These are phyloP conservation scores for Drosophila subquinaria DNA, from an alignment of 2,888 invertebrate genomes.

Conservation along the genomic window DNA sequence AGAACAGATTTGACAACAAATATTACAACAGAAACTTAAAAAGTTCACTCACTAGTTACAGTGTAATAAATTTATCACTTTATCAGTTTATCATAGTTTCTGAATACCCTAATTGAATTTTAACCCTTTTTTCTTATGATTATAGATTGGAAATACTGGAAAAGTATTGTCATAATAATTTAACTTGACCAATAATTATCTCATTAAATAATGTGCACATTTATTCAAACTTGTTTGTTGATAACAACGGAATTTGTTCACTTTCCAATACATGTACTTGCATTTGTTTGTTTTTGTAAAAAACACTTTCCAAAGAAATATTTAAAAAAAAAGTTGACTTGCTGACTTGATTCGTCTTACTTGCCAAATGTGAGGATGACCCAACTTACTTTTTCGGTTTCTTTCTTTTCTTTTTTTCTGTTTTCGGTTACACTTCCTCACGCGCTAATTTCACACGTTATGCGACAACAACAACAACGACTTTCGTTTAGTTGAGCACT, in stretches of 20 bases:
- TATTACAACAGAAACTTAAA: too few species aligned
- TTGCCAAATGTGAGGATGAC: slow-evolving; percentile 30
- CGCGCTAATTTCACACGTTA: slow-evolving; percentile 60
- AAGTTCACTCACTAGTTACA: too few species aligned
- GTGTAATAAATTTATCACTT: too few species aligned
- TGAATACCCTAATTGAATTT: not conserved
- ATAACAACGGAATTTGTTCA: slow-evolving; percentile 1
- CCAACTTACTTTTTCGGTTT: slow-evolving; percentile 5
- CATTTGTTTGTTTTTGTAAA: not conserved
- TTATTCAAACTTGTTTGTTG: not conserved
- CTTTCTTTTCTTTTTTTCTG: not conserved
- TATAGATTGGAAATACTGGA: not conserved
- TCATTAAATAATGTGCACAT: not conserved
- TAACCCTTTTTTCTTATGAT: not conserved
- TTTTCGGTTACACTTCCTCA: slow-evolving; percentile 47
- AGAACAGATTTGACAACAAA: too few species aligned
- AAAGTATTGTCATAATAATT: not conserved
- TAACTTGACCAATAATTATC: not conserved
- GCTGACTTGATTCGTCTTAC: slow-evolving; percentile 5
- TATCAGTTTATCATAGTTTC: too few species aligned
- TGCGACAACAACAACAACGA: slow-evolving; percentile 13
- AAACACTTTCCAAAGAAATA: slow-evolving; percentile 27
- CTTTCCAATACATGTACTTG: slow-evolving; percentile 1
- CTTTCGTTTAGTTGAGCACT: slow-evolving; percentile 52
- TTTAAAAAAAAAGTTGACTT: slow-evolving; percentile 3